phyloP scores from a whole-genome alignment of 1,140 invertebrate species.

The Trigoniulus corallinus region DNA sequence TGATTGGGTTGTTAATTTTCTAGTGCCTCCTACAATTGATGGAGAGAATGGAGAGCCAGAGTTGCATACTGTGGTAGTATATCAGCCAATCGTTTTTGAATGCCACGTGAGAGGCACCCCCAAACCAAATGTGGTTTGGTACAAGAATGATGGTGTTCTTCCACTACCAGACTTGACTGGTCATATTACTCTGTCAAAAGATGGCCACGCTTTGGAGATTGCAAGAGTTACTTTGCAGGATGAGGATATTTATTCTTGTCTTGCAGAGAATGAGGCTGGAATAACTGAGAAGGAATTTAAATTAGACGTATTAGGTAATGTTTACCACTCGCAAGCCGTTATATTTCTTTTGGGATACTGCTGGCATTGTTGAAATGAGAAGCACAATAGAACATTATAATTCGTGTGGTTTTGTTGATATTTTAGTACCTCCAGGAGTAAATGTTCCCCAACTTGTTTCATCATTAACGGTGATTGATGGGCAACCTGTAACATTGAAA shows the following conservation, averaged over 20 bases:
- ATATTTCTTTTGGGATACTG: no score
- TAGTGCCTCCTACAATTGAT: no score
- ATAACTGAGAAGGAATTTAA: slow-evolving; percentile 16
- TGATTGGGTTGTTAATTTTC: no score
- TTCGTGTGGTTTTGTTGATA: background rate
- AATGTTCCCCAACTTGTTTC: background rate
- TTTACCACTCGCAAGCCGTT: no score
- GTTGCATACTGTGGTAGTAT: background rate
- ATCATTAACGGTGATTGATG: background rate
- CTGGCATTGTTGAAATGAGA: background rate
- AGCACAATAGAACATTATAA: background rate
- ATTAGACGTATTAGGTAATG: slow-evolving; percentile 22
- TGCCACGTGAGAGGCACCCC: slow-evolving; percentile 10
- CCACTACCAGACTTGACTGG: no score
- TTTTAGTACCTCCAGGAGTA: slow-evolving; percentile 11
- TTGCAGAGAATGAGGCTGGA: slow-evolving; percentile 25
- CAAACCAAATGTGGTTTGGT: slow-evolving; percentile 11
- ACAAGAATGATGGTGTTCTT: slow-evolving; percentile 17
- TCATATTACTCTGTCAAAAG: no score
- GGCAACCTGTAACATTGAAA: background rate
- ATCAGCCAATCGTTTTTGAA: slow-evolving; percentile 14
- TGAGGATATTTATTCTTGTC: slow-evolving; percentile 26
- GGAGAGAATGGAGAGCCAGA: no score
- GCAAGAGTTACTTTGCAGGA: slow-evolving; percentile 15
- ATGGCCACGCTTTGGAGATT: slow-evolving; percentile 18